Percentiles rank a stretch among this genome's conserved stretches.
phyloP scores from a whole-genome alignment of 2,113 vertebrate species.

The pig (Sus scrofa) region T2T-Sscrofa CM000824.6:212634001-212634500 shows the following conservation, averaged over 20 bases:
- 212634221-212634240: neutral
- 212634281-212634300: neutral
- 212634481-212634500: neutral
- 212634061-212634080: fast-evolving
- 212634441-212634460: neutral
- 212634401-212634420: neutral
- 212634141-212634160: neutral
- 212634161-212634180: neutral
- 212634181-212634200: neutral
- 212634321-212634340: neutral
- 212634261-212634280: neutral
- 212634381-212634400: neutral
- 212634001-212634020: neutral
- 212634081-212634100: neutral
- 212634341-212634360: neutral
- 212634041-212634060: fast-evolving
- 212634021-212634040: neutral
- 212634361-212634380: neutral
- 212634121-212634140: neutral
- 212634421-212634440: neutral
- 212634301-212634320: neutral
- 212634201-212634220: neutral
- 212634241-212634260: neutral
- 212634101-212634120: neutral
- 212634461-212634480: neutral